phyloP scores from a whole-genome alignment of 2,113 vertebrate species.

The Fregetta grallaria region DNA sequence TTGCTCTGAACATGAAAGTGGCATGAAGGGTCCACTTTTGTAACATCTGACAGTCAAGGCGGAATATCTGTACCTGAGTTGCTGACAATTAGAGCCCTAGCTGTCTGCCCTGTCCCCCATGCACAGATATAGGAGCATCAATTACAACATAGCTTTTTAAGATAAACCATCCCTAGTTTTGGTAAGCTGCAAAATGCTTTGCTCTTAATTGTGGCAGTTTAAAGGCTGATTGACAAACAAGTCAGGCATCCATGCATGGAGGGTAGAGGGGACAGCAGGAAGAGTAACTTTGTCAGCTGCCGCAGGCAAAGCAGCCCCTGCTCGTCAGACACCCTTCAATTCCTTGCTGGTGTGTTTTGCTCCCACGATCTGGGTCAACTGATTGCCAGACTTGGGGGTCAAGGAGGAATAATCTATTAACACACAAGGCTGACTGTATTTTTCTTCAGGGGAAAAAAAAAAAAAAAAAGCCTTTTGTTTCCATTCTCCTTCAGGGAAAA shows the following conservation, averaged over 20 bases:
- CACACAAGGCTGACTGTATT: neutral
- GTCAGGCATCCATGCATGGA: neutral
- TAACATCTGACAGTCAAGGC: neutral
- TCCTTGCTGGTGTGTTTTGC: neutral
- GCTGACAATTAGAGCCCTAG: neutral
- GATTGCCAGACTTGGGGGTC: neutral
- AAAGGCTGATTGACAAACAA: neutral
- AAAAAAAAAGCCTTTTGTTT: neutral
- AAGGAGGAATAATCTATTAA: neutral
- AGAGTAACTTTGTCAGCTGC: neutral
- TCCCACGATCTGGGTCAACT: neutral
- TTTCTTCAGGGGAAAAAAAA: neutral
- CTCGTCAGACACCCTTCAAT: rapidly evolving
- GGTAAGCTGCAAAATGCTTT: neutral
- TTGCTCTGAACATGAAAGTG: neutral
- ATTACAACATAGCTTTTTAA: neutral
- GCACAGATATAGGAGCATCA: neutral
- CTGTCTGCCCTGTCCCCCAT: no score
- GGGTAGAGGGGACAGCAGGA: neutral
- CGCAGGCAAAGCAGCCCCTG: neutral
- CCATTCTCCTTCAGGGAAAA: neutral
- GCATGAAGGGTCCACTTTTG: neutral
- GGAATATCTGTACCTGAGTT: neutral
- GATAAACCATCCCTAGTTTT: neutral
- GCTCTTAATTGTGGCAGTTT: neutral